Evolutionary conservation across 2,888 invertebrate genomes (phyloP).

Genomic region (Himalopsyche tibetana): DNA sequence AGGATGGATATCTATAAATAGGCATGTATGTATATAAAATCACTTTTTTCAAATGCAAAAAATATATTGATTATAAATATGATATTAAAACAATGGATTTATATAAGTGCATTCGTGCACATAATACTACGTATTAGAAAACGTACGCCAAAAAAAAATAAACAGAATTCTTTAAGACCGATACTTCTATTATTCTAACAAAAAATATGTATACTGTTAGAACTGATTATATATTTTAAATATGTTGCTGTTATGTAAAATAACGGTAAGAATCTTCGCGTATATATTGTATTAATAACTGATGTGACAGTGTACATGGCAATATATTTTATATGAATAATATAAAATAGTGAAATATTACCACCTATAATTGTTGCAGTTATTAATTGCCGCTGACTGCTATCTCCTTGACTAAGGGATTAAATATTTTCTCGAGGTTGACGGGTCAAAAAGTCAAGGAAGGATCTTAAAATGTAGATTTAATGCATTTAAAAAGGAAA

Average conservation of each 20-base stretch:
- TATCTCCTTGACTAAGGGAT: not conserved
- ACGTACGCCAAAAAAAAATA: too few species aligned
- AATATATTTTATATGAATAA: not conserved
- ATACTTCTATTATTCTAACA: too few species aligned
- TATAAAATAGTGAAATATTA: not conserved
- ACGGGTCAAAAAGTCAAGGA: slow-evolving; percentile 29
- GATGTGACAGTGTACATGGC: not conserved
- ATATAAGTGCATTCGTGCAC: too few species aligned
- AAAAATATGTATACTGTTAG: too few species aligned
- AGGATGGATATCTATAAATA: not conserved
- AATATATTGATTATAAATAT: too few species aligned
- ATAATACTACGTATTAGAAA: too few species aligned
- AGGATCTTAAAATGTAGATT: not conserved
- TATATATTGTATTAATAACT: not conserved
- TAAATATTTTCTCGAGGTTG: slow-evolving; percentile 11
- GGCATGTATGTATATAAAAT: not conserved
- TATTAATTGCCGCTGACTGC: slow-evolving; percentile 2
- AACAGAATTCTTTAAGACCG: too few species aligned
- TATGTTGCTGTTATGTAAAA: not conserved
- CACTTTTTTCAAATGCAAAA: not conserved
- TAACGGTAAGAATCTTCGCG: not conserved
- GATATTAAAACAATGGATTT: too few species aligned
- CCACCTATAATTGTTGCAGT: not conserved
- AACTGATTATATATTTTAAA: too few species aligned
- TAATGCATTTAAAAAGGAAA: not conserved